Evolutionary conservation across 2,797 vertebrate species (phyloP).

Genomic region (Potorous gilbertii): DNA sequence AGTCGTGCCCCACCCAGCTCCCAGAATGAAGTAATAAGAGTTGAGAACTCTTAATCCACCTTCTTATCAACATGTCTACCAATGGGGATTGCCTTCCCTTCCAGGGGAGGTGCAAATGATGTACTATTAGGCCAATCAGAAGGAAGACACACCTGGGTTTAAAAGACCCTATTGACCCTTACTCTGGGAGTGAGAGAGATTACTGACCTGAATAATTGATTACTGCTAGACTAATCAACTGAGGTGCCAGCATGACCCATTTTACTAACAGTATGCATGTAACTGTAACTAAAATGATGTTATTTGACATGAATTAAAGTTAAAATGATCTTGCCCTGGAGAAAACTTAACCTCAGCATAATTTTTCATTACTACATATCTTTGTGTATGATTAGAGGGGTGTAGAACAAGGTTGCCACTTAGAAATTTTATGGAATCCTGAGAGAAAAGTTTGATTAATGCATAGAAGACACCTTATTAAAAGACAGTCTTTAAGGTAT

Average conservation of each 20-base stretch:
- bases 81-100: neutral
- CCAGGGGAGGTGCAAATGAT: neutral
- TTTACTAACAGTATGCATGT: neutral
- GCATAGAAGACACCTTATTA: neutral
- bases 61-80: neutral
- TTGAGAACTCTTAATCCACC: neutral
- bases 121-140: neutral
- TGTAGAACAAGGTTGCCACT: neutral
- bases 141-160: neutral
- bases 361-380: neutral
- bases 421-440: neutral
- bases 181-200: neutral
- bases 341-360: neutral
- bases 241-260: neutral
- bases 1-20: too few species aligned
- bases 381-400: neutral
- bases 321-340: neutral
- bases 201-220: neutral
- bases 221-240: neutral
- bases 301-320: neutral
- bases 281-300: neutral
- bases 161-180: neutral
- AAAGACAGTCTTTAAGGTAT: neutral
- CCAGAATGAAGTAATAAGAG: too few species aligned
- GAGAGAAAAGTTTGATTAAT: neutral